These are phyloP conservation scores for Mellivora capensis DNA, from an alignment of 2,113 vertebrate species.

Conservation along the genomic window DNA sequence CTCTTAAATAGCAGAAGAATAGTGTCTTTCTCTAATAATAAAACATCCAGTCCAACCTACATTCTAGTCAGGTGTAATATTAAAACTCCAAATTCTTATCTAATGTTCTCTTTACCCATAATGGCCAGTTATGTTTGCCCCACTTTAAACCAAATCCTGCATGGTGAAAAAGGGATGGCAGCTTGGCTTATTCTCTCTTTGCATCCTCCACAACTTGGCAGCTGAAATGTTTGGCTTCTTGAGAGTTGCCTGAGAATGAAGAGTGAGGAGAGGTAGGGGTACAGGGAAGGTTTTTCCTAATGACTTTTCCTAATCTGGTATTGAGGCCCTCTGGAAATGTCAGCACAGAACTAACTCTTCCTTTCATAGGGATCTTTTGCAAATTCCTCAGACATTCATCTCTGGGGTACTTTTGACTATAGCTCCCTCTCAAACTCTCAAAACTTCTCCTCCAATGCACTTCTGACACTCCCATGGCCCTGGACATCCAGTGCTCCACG, in stretches of 20 bases:
- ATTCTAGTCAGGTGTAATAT: background rate
- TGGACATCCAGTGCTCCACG: background rate
- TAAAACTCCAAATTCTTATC: background rate
- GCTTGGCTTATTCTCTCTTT: background rate
- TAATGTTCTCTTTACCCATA: background rate
- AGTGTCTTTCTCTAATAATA: background rate
- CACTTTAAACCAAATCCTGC: background rate
- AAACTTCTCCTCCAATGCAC: background rate
- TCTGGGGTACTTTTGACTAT: background rate
- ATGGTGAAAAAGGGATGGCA: background rate
- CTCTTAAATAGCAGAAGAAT: background rate
- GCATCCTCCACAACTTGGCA: background rate
- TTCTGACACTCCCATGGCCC: background rate
- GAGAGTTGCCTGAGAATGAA: background rate
- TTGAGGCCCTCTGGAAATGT: background rate
- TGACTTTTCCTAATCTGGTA: background rate
- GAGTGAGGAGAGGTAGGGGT: background rate
- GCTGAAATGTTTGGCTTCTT: background rate
- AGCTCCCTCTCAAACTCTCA: background rate
- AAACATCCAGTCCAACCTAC: background rate
- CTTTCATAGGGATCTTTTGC: background rate
- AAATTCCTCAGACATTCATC: background rate
- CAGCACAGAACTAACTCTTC: background rate
- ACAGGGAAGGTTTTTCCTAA: background rate
- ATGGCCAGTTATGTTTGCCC: background rate